Conservation (phyloP, 2,797 vertebrate genomes). For the Myripristis murdjan region DNA sequence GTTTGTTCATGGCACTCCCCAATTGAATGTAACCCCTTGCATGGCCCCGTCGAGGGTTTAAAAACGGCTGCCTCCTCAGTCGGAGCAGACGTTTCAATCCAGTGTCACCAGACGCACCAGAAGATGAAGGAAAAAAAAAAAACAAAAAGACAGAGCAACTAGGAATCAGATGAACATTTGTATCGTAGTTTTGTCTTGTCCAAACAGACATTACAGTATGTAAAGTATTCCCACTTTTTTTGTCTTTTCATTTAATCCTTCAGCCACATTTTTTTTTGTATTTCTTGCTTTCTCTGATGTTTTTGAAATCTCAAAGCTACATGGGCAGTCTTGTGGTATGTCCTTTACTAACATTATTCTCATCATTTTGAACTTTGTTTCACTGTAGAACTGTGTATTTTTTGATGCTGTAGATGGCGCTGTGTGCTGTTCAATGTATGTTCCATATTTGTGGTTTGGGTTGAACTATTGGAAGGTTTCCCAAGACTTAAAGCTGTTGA, state of each 20-base stretch:
- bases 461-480: constrained; percentile 77
- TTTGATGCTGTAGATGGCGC: constrained; percentile 74
- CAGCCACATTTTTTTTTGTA: constrained; percentile 21
- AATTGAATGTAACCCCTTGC: constrained; percentile 69
- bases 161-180: constrained; percentile 45
- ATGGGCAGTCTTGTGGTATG: constrained; percentile 56
- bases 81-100: constrained; percentile 13
- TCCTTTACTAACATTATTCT: constrained; percentile 44
- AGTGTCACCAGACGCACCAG: constrained; percentile 28
- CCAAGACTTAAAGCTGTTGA: constrained; percentile 73
- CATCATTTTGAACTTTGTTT: constrained; percentile 63
- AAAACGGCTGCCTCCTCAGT: constrained; percentile 17
- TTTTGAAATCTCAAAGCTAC: constrained; percentile 47
- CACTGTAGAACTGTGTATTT: constrained; percentile 73
- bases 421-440: constrained; percentile 80
- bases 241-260: constrained; percentile 31
- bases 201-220: constrained; percentile 68
- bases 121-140: constrained; percentile 44
- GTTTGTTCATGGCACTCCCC: constrained; percentile 65
- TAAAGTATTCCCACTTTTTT: constrained; percentile 43
- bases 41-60: constrained; percentile 50
- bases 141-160: constrained; percentile 36
- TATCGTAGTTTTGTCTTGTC: constrained; percentile 51
- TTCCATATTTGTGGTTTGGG: constrained; percentile 81
- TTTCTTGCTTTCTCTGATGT: constrained; percentile 29